Evolutionary conservation across 2,888 invertebrate genomes (phyloP), one percentile per base, ranked within the genome.

Genomic region (Leucophenga montana): DNA sequence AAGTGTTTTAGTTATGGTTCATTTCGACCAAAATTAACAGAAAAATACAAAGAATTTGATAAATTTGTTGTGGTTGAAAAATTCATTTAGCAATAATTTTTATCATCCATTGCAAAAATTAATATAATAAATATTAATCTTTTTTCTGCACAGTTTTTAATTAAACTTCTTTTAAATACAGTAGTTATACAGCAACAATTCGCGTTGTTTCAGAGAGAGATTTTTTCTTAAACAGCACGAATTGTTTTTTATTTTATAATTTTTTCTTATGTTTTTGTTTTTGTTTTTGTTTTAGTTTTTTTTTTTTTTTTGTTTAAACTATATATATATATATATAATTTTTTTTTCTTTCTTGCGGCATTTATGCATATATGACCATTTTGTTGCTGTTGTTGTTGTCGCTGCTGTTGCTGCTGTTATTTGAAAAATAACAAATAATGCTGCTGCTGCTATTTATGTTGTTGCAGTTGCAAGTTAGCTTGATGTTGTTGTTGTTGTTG

Each of bases 341-440:
- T 78, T 82, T 71, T 46, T 64, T 72, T 44, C 73, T 69, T 61
- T 69, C 66, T 6, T 72, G 66, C 61, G 39, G 67, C 64, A 65
- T 73, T 77, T 73, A 80, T 81, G 80, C 78, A 72, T 75, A 77
- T 62, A 83, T 82, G 84, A 80, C 75, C 75, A 77, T 82, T 74
- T 72, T 75, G 75, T 73, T 69, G 46, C 74, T 72, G 69, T 61
- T 65, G 61, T 77, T 71, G 54, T 33, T 62, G 31, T 66, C 70
- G 54, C 33, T 69, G 75, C 71, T 76, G 66, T 75, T 70, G 69
- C 70, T 75, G 74, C 73, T 69, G 75, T 71, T 61, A 67, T 69
- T 66, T 66, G 66, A 67, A 66, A 56, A 70, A 71, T 69, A 70
- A 69, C 44, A 74, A 71, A 69, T 71, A 59, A 70, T 78, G 68